A percentile compares a stretch with the other conserved stretches of the same genome.
These are phyloP conservation scores for Gambusia yucatana DNA, from an alignment of 2,797 vertebrate genomes.

Conservation along the genomic window DNA sequence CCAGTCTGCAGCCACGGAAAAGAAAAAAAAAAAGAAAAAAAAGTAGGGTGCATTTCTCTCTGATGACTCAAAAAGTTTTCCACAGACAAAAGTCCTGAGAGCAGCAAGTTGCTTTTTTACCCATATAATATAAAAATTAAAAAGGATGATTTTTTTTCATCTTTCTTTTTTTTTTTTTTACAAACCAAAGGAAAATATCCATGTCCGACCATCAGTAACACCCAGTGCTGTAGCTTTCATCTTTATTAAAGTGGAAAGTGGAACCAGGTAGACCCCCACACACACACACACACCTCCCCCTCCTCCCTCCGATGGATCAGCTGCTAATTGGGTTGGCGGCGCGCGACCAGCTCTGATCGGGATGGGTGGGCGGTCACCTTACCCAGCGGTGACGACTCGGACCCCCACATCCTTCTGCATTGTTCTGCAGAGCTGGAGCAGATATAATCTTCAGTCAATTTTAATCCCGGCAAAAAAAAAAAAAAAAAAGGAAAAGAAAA, in stretches of 20 bases:
- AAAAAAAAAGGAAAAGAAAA: no score
- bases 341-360: slow-evolving; percentile 72
- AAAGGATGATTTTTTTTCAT: slow-evolving; percentile 20
- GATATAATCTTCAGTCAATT: slow-evolving; percentile 80
- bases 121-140: slow-evolving; percentile 66
- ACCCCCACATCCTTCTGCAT: slow-evolving; percentile 57
- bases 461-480: slow-evolving; percentile 73
- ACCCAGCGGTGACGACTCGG: slow-evolving; percentile 55
- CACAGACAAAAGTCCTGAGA: slow-evolving; percentile 64
- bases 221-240: slow-evolving; percentile 6
- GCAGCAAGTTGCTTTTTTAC: slow-evolving; percentile 50
- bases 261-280: slow-evolving; percentile 15
- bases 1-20: slow-evolving; percentile 44
- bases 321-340: slow-evolving; percentile 71
- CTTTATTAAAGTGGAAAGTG: slow-evolving; percentile 26
- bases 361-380: slow-evolving; percentile 78
- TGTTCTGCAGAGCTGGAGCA: slow-evolving; percentile 75
- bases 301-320: slow-evolving; percentile 49
- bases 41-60: slow-evolving; percentile 41
- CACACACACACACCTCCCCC: not conserved
- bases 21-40: no score
- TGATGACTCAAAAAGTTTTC: slow-evolving; percentile 73
- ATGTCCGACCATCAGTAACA: slow-evolving; percentile 8
- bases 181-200: slow-evolving; percentile 39
- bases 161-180: not conserved